Conservation (phyloP, 2,888 invertebrate genomes). For the Drosophila suboccidentalis region DNA sequence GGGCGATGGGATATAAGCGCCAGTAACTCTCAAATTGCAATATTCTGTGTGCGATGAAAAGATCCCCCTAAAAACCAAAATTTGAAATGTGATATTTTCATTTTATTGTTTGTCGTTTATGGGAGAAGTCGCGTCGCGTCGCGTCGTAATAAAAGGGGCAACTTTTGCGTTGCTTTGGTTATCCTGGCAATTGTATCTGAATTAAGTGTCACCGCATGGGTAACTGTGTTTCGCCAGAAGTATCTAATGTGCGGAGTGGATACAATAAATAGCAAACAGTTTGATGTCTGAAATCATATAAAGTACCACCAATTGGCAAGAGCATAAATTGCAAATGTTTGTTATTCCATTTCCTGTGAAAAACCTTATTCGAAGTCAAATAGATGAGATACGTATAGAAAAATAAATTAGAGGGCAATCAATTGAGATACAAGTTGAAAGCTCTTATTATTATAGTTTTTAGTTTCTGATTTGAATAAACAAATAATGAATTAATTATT, state of each 20-base stretch:
- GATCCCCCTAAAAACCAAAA: constrained; percentile 29
- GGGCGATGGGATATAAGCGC: constrained; percentile 13
- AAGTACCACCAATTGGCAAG: background rate
- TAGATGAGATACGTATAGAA: background rate
- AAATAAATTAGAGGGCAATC: background rate
- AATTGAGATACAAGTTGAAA: too few relatives aligned
- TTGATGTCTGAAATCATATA: background rate
- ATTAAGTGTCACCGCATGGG: constrained; percentile 40
- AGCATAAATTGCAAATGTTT: constrained; percentile 1
- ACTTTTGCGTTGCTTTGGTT: constrained; percentile 40
- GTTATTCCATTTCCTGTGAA: background rate
- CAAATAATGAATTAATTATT: too few relatives aligned
- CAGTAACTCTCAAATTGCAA: constrained; percentile 45
- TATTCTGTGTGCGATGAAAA: constrained; percentile 26
- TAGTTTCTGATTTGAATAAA: too few relatives aligned
- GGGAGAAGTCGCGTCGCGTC: background rate
- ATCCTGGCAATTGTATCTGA: constrained; percentile 45
- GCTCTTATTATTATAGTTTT: too few relatives aligned
- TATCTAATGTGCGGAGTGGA: constrained; percentile 11
- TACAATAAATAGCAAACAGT: constrained; percentile 9
- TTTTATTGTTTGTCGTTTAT: constrained; percentile 37
- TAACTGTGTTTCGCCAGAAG: constrained; percentile 29
- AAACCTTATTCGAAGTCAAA: background rate
- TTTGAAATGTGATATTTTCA: constrained; percentile 62
- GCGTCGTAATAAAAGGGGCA: constrained; percentile 11